Evolutionary conservation across 2,888 invertebrate genomes (phyloP).

Genomic region (Lasioglossum calceatum): DNA sequence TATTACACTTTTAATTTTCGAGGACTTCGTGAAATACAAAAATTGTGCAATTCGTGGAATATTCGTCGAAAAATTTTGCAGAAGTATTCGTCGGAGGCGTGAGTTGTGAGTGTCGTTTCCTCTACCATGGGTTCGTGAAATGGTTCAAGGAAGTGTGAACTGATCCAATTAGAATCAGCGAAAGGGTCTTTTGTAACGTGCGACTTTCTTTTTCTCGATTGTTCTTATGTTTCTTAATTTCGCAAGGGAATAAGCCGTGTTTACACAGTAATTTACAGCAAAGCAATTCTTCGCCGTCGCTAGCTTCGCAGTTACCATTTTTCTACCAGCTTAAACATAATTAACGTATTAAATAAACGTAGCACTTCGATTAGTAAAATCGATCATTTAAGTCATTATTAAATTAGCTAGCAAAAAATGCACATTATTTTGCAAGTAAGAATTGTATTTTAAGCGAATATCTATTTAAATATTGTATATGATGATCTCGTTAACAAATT

Average conservation of each 20-base stretch:
- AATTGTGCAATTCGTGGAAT: neutral
- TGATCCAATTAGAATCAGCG: constrained; percentile 45
- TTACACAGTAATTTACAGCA: neutral
- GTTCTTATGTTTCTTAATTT: constrained; percentile 13
- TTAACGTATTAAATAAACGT: neutral
- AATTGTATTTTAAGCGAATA: neutral
- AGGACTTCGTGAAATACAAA: neutral
- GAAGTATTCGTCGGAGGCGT: constrained; percentile 13
- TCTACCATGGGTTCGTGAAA: constrained; percentile 33
- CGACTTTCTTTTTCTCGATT: constrained; percentile 16
- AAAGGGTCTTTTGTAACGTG: constrained; percentile 37
- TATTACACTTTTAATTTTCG: neutral
- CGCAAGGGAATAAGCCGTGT: neutral
- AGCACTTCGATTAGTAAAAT: neutral
- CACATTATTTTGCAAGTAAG: neutral
- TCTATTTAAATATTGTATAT: neutral
- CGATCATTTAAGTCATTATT: too few relatives aligned
- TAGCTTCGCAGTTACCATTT: neutral
- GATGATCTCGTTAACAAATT: too few relatives aligned
- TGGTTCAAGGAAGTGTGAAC: constrained; percentile 48
- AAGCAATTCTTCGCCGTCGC: neutral
- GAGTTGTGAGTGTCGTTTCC: constrained; percentile 25
- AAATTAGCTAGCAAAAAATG: neutral
- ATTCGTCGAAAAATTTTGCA: neutral
- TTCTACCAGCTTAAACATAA: neutral